These are phyloP conservation scores for Eueremaeus valkanovi DNA, from an alignment of 2,888 invertebrate species.

Conservation along the genomic window DNA sequence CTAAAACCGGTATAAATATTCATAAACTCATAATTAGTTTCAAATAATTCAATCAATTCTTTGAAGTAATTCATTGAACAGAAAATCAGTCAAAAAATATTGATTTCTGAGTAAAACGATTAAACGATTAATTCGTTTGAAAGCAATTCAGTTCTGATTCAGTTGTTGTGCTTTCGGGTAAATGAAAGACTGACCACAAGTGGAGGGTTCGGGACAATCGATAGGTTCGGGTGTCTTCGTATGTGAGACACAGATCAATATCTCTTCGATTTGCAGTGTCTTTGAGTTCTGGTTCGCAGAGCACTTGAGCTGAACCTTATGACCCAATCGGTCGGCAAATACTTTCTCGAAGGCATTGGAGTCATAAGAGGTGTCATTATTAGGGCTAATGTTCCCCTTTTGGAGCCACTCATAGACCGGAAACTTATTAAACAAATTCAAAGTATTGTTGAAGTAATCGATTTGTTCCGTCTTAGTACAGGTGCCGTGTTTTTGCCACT, in stretches of 20 bases:
- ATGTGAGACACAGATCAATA: constrained; percentile 28
- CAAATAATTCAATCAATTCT: too few species aligned
- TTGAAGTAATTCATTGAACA: too few species aligned
- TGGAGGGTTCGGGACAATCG: constrained; percentile 13
- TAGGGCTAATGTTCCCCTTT: constrained; percentile 31
- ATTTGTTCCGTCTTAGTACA: constrained; percentile 36
- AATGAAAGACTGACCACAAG: neutral
- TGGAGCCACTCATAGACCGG: constrained; percentile 33
- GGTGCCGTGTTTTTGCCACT: constrained; percentile 43
- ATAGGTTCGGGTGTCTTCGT: neutral
- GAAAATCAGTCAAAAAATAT: too few species aligned
- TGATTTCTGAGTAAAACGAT: too few species aligned
- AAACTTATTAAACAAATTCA: constrained; percentile 6
- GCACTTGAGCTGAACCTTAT: constrained; percentile 6
- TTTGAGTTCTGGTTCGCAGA: neutral
- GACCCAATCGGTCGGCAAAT: neutral
- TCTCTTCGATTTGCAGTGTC: neutral
- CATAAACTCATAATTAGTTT: neutral
- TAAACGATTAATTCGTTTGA: too few species aligned
- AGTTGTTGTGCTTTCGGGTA: neutral
- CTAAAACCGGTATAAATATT: too few species aligned
- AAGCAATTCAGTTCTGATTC: neutral
- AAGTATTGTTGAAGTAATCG: constrained; percentile 38
- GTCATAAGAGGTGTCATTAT: neutral
- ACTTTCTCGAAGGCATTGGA: neutral